Evolutionary conservation across 2,888 invertebrate species (phyloP).

Genomic region (Heliconius sara): DNA sequence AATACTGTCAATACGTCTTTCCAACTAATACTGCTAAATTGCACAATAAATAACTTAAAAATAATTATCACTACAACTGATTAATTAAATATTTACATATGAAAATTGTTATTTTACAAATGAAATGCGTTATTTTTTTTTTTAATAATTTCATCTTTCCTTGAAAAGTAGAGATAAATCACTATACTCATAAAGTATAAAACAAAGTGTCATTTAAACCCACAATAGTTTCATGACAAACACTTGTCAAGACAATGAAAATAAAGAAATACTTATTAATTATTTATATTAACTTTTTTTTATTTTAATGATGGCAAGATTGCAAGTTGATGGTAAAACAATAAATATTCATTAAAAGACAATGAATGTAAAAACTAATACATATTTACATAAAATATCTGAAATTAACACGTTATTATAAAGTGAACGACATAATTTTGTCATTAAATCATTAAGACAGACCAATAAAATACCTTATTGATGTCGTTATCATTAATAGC

Average conservation of each 20-base stretch:
- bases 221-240: not conserved
- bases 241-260: not conserved
- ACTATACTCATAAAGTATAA: not conserved
- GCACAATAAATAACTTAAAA: conserved; percentile 83
- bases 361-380: conserved; percentile 18
- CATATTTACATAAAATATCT: conserved; percentile 19
- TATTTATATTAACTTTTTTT: conserved; percentile 47
- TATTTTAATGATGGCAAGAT: conserved; percentile 41
- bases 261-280: conserved; percentile 2
- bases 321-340: conserved; percentile 28
- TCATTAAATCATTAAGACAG: conserved; percentile 21
- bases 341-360: conserved; percentile 22
- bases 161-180: not conserved
- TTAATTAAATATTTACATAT: conserved; percentile 53
- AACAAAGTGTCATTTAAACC: not conserved
- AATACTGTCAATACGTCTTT: conserved; percentile 61
- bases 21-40: conserved; percentile 81
- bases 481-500: not conserved
- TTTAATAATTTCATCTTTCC: conserved; percentile 37
- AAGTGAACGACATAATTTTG: conserved; percentile 20
- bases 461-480: not conserved
- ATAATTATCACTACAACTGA: conserved; percentile 56
- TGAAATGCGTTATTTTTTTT: conserved; percentile 60
- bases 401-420: conserved; percentile 50
- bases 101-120: conserved; percentile 56